Percentiles rank a stretch among this genome's conserved stretches.
phyloP scores from a whole-genome alignment of 2,888 invertebrate species.

The Hydriomena furcata region DNA sequence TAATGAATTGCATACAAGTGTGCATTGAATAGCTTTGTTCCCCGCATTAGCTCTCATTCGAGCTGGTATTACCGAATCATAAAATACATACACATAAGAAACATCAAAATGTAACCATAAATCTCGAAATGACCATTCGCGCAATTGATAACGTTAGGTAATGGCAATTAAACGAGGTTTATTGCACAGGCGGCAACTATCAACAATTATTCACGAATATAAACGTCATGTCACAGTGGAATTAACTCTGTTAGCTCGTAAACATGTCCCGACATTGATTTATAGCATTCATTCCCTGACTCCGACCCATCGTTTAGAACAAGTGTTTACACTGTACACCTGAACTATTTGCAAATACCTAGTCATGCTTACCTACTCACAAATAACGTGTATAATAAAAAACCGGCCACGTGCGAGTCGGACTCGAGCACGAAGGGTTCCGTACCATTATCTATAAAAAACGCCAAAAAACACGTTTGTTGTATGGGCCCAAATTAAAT shows the following conservation, averaged over 20 bases:
- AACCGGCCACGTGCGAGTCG: too few species aligned
- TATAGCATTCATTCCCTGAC: conserved; percentile 75
- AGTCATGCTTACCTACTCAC: conserved; percentile 13
- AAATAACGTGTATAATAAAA: background rate
- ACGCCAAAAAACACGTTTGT: too few species aligned
- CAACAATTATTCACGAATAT: conserved; percentile 81
- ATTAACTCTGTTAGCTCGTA: conserved; percentile 83
- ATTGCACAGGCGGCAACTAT: conserved; percentile 51
- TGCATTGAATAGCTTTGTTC: too few species aligned
- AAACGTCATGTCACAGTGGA: conserved; percentile 79
- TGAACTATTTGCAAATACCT: conserved; percentile 39
- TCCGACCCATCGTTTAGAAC: conserved; percentile 60
- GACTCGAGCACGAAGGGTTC: too few species aligned
- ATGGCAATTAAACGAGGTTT: conserved; percentile 43
- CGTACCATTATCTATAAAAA: too few species aligned
- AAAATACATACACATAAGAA: too few species aligned
- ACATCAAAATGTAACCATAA: background rate
- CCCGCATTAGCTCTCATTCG: too few species aligned
- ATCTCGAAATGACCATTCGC: conserved; percentile 12
- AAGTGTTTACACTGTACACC: conserved; percentile 54
- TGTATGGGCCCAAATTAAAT: too few species aligned
- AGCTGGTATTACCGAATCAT: too few species aligned
- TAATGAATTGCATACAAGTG: too few species aligned
- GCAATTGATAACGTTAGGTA: conserved; percentile 31
- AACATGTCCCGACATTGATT: conserved; percentile 80